phyloP scores from a whole-genome alignment of 2,888 invertebrate genomes.

The Chesias legatella region DNA sequence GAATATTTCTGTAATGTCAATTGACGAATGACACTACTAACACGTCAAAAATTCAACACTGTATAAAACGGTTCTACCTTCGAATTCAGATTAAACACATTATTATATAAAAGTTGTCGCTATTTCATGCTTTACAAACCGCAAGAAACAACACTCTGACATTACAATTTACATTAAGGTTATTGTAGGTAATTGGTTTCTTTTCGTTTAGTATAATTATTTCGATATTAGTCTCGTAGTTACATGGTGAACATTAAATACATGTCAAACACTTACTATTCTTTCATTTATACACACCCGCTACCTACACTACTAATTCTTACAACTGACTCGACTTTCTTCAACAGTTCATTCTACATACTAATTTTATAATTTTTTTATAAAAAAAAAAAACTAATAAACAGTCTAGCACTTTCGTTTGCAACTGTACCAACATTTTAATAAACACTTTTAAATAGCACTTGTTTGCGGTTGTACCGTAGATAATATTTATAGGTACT shows the following conservation, averaged over 20 bases:
- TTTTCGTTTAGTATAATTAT: constrained; percentile 51
- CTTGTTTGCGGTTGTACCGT: background rate
- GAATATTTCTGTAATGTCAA: constrained; percentile 23
- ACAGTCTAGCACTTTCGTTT: constrained; percentile 30
- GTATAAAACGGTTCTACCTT: constrained; percentile 36
- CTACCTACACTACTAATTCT: constrained; percentile 13
- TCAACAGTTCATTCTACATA: too few species aligned
- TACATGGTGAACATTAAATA: constrained; percentile 78
- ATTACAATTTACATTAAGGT: constrained; percentile 43
- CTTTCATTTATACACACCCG: constrained; percentile 71
- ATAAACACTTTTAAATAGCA: too few species aligned
- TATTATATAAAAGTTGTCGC: constrained; percentile 27
- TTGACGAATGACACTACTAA: constrained; percentile 43
- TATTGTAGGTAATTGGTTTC: constrained; percentile 49
- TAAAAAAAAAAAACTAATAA: too few species aligned
- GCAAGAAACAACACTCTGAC: constrained; percentile 62
- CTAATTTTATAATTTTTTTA: too few species aligned
- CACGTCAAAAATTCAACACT: constrained; percentile 20
- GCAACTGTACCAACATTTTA: constrained; percentile 32
- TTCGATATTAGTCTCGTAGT: constrained; percentile 70
- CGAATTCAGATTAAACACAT: constrained; percentile 28
- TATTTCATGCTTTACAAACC: constrained; percentile 40
- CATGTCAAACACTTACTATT: constrained; percentile 76
- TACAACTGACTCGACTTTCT: too few species aligned
- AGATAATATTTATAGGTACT: background rate